Percentiles rank a stretch among this genome's conserved stretches.
These are phyloP conservation scores for Petrolisthes manimaculis DNA, from an alignment of 2,888 invertebrate species.

Conservation along the genomic window DNA sequence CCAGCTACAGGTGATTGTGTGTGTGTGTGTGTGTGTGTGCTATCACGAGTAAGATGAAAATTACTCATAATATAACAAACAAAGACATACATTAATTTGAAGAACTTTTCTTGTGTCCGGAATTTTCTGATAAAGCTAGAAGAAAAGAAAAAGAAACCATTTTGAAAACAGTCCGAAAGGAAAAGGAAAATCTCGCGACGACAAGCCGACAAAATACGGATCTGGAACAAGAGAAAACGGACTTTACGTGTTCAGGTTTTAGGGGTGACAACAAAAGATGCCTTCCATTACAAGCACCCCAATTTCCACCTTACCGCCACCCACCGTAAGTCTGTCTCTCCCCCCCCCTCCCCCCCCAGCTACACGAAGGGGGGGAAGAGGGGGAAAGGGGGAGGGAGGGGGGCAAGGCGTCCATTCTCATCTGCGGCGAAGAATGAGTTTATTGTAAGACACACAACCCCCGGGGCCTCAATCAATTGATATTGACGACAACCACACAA, in stretches of 20 bases:
- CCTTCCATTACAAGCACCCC: no score
- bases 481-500: conserved; percentile 46
- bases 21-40: no score
- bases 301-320: conserved; percentile 15
- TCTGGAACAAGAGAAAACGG: conserved; percentile 45
- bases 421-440: conserved; percentile 54
- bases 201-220: conserved; percentile 46
- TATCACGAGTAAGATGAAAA: no score
- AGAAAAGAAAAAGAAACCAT: not conserved
- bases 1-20: no score
- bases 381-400: not conserved
- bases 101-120: no score
- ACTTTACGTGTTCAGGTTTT: conserved; percentile 47
- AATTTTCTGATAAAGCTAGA: no score
- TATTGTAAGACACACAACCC: conserved; percentile 55
- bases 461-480: conserved; percentile 51
- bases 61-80: no score
- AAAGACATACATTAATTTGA: no score
- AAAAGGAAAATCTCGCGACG: conserved; percentile 30
- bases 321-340: not conserved
- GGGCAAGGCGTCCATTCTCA: conserved; percentile 48
- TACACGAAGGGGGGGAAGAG: not conserved
- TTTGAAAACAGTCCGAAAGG: conserved; percentile 29
- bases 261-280: conserved; percentile 31
- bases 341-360: not conserved